phyloP scores from a whole-genome alignment of 2,888 invertebrate species.

The Ophioninae sp. region DNA sequence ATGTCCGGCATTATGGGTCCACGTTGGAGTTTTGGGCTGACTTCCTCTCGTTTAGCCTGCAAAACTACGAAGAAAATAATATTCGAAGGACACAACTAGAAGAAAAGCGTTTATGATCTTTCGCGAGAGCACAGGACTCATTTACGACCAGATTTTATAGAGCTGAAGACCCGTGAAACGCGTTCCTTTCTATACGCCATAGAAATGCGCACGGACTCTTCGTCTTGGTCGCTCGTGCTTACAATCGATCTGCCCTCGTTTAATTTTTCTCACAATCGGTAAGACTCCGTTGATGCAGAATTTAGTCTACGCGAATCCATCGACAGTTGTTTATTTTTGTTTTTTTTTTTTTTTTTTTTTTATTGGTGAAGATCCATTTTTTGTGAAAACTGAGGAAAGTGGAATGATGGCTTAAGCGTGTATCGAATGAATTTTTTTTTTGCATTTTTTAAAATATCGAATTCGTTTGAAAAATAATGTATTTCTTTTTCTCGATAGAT shows the following conservation, averaged over 20 bases:
- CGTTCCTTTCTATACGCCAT: constrained; percentile 62
- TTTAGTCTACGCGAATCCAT: neutral
- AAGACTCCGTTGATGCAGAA: no score
- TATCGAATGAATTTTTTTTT: no score
- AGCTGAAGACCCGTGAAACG: constrained; percentile 71
- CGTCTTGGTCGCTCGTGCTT: constrained; percentile 44
- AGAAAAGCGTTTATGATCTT: constrained; percentile 66
- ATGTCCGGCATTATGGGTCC: constrained; percentile 2
- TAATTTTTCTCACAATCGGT: neutral
- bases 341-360: no score
- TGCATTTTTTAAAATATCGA: no score
- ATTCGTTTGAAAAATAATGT: no score
- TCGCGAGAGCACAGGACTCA: constrained; percentile 19
- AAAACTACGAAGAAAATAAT: constrained; percentile 12
- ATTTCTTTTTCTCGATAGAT: no score
- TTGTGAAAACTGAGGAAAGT: no score
- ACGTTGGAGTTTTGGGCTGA: constrained; percentile 27
- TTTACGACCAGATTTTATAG: constrained; percentile 71
- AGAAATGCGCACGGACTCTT: constrained; percentile 40
- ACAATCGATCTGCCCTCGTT: neutral
- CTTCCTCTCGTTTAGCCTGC: neutral
- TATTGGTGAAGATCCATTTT: no score
- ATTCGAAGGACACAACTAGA: constrained; percentile 62
- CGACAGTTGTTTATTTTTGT: no score
- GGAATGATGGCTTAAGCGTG: no score